Conservation (phyloP, 2,888 invertebrate species). For the Molorchus minor region DNA sequence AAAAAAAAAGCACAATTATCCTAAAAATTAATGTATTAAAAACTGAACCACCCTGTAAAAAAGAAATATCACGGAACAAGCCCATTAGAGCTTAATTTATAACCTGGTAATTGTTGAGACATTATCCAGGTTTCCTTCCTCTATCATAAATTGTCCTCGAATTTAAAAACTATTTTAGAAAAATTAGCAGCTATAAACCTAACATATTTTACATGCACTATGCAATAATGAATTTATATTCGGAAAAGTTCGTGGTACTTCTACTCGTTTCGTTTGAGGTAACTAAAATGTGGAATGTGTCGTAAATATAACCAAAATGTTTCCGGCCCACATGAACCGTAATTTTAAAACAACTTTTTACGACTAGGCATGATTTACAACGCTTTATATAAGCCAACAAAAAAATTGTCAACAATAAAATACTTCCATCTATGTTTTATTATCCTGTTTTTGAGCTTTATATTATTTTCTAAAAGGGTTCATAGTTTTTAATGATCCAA, state of each 20-base stretch:
- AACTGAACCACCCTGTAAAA: too few species aligned
- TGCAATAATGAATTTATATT: conserved; percentile 31
- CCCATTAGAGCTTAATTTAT: too few species aligned
- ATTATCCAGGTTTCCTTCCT: too few species aligned
- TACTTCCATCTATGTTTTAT: conserved; percentile 23
- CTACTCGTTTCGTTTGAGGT: conserved; percentile 32
- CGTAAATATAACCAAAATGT: conserved; percentile 48
- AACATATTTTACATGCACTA: too few species aligned
- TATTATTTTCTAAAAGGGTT: conserved; percentile 19
- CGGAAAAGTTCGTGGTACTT: conserved; percentile 25
- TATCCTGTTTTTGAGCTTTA: conserved; percentile 23
- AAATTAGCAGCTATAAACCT: too few species aligned
- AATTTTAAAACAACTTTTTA: conserved; percentile 49
- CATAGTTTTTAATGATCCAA: neutral
- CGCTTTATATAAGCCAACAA: conserved; percentile 37
- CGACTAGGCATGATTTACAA: conserved; percentile 46
- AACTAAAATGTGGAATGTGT: conserved; percentile 20
- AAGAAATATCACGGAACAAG: too few species aligned
- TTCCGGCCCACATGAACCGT: conserved; percentile 42
- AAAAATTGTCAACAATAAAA: conserved; percentile 42
- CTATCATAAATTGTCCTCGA: too few species aligned
- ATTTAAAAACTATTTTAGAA: too few species aligned
- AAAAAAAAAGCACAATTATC: too few species aligned
- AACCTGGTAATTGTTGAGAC: too few species aligned
- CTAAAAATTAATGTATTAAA: too few species aligned